A percentile compares a stretch with the other conserved stretches of the same genome.
Conservation (phyloP, 2,888 invertebrate species). For the Phortica okadai region DNA sequence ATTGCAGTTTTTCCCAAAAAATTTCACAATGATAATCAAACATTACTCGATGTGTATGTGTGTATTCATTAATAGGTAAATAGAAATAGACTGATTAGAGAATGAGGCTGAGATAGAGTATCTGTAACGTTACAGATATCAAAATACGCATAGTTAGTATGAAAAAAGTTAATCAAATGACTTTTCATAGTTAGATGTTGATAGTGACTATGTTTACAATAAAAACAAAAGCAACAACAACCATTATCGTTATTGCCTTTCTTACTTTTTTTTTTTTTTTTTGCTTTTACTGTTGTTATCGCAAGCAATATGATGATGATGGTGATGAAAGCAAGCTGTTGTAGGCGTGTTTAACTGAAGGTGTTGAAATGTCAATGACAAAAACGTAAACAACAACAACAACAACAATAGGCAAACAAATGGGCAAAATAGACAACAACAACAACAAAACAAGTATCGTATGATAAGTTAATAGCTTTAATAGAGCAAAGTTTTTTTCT, state of each 20-base stretch:
- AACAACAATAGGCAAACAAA: background rate
- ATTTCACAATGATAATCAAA: background rate
- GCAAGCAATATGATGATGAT: slow-evolving; percentile 45
- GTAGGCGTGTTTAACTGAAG: slow-evolving; percentile 32
- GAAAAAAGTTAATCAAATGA: too few species aligned
- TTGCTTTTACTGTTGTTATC: slow-evolving; percentile 11
- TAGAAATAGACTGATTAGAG: background rate
- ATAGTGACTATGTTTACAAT: too few species aligned
- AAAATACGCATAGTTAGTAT: background rate
- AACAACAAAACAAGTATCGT: slow-evolving; percentile 19
- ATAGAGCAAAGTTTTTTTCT: slow-evolving; percentile 3
- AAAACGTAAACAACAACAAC: slow-evolving; percentile 36
- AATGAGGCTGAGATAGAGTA: slow-evolving; percentile 49
- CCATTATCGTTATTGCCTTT: background rate
- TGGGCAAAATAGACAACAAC: background rate
- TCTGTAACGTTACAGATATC: background rate
- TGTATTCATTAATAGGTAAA: background rate
- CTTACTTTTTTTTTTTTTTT: background rate
- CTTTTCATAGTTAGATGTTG: too few species aligned
- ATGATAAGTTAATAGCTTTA: slow-evolving; percentile 44
- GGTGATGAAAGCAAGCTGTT: slow-evolving; percentile 39
- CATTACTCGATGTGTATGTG: background rate
- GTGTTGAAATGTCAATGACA: slow-evolving; percentile 49
- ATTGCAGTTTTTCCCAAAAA: background rate
- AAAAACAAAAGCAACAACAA: background rate